Percentiles rank a stretch among this genome's conserved stretches.
Conservation (phyloP, 1,140 invertebrate species). For the Melipona quadrifasciata region DNA sequence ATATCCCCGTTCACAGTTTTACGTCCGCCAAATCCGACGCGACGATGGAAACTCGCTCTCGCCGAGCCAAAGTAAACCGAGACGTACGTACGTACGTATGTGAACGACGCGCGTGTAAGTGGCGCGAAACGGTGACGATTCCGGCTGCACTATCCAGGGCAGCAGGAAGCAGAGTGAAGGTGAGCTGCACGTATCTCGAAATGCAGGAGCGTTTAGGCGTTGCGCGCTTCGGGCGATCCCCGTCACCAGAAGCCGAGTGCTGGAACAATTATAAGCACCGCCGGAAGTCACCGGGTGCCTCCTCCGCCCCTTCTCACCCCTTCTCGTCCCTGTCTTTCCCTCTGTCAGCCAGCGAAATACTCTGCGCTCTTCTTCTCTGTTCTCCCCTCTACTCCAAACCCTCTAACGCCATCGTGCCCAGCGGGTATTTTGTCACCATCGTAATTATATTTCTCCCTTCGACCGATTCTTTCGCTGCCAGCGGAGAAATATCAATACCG, state of each 20-base stretch:
- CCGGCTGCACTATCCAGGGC: conserved; percentile 40
- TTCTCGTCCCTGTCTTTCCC: conserved; percentile 32
- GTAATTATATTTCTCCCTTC: conserved; percentile 76
- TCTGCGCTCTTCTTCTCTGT: not conserved
- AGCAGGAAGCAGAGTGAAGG: conserved; percentile 25
- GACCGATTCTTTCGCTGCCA: conserved; percentile 50
- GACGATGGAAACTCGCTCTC: not conserved
- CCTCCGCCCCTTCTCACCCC: conserved; percentile 19
- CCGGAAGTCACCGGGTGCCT: conserved; percentile 71
- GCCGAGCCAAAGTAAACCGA: not conserved
- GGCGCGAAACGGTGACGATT: conserved; percentile 14
- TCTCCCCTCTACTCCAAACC: not conserved
- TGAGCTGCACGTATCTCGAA: conserved; percentile 53
- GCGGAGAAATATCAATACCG: conserved; percentile 70
- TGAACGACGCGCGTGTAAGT: not conserved
- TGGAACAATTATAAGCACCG: conserved; percentile 76
- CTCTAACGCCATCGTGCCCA: conserved; percentile 53
- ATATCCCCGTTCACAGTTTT: not conserved
- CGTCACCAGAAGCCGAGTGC: conserved; percentile 67
- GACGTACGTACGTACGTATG: not conserved
- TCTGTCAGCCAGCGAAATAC: conserved; percentile 7
- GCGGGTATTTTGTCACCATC: conserved; percentile 76
- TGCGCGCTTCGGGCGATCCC: conserved; percentile 61
- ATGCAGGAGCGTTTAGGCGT: conserved; percentile 68
- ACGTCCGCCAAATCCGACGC: not conserved